phyloP scores from a whole-genome alignment of 2,113 vertebrate species.

The Brachypodius melanocephalos region DNA sequence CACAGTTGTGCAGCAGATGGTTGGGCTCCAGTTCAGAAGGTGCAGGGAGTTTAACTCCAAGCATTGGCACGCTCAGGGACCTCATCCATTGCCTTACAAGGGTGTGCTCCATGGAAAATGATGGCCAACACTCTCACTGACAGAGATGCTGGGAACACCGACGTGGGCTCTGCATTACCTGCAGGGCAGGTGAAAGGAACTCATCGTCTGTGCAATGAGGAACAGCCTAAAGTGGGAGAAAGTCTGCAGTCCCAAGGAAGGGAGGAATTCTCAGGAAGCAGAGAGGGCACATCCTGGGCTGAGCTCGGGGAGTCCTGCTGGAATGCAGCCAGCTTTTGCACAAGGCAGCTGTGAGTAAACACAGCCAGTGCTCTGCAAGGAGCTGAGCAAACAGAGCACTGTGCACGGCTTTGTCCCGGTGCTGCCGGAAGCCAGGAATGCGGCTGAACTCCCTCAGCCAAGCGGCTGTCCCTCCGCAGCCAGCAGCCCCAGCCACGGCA shows the following conservation, averaged over 20 bases:
- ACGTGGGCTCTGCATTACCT: neutral
- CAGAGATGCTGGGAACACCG: neutral
- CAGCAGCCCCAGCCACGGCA: fast-evolving
- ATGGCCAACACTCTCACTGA: neutral
- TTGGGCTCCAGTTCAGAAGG: neutral
- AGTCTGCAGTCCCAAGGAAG: neutral
- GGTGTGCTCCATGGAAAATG: fast-evolving
- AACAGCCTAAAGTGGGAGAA: neutral
- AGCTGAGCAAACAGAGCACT: neutral
- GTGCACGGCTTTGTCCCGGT: neutral
- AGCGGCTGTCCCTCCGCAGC: fast-evolving
- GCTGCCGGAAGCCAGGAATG: neutral
- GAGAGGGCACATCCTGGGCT: neutral
- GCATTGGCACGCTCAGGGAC: fast-evolving
- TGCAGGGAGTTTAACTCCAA: neutral
- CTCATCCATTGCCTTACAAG: neutral
- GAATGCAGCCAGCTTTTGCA: neutral
- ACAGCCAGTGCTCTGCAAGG: neutral
- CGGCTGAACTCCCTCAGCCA: fast-evolving
- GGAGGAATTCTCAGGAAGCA: neutral
- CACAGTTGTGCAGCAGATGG: neutral
- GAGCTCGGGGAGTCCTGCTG: fast-evolving
- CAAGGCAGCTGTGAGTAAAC: neutral
- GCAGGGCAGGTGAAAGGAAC: neutral
- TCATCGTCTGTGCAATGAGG: neutral